These are phyloP conservation scores for Noctua comes DNA, from an alignment of 2,888 invertebrate genomes.

Conservation along the genomic window DNA sequence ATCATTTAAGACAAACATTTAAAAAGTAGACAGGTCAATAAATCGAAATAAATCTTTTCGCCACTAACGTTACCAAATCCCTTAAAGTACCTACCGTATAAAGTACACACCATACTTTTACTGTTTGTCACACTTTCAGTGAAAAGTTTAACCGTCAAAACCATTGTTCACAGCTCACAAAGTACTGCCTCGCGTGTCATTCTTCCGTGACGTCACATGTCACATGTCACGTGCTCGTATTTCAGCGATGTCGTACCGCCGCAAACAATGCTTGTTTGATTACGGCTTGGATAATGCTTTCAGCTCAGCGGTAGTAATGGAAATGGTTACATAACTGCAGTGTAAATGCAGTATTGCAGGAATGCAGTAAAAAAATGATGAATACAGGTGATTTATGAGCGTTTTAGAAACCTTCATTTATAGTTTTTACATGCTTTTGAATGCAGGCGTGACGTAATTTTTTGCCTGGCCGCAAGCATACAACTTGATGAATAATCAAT, in stretches of 20 bases:
- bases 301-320: constrained; percentile 3
- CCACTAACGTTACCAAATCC: too few relatives aligned
- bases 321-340: constrained; percentile 16
- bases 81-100: neutral
- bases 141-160: constrained; percentile 1
- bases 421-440: neutral
- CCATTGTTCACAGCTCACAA: constrained; percentile 23
- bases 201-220: constrained; percentile 46
- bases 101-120: neutral
- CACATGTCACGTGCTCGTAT: constrained; percentile 46
- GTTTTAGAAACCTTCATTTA: neutral
- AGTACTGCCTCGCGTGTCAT: constrained; percentile 50
- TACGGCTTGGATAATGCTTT: constrained; percentile 36
- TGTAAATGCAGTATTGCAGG: constrained; percentile 11
- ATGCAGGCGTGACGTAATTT: too few relatives aligned
- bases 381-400: neutral
- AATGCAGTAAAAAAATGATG: neutral
- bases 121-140: neutral
- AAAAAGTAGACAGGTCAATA: too few relatives aligned
- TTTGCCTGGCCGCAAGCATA: too few relatives aligned
- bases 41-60: too few relatives aligned
- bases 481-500: too few relatives aligned
- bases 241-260: constrained; percentile 28
- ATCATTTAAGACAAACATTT: too few relatives aligned
- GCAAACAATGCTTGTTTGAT: constrained; percentile 56